Evolutionary conservation across 2,113 vertebrate genomes (phyloP).

Genomic region (Platysteira castanea): DNA sequence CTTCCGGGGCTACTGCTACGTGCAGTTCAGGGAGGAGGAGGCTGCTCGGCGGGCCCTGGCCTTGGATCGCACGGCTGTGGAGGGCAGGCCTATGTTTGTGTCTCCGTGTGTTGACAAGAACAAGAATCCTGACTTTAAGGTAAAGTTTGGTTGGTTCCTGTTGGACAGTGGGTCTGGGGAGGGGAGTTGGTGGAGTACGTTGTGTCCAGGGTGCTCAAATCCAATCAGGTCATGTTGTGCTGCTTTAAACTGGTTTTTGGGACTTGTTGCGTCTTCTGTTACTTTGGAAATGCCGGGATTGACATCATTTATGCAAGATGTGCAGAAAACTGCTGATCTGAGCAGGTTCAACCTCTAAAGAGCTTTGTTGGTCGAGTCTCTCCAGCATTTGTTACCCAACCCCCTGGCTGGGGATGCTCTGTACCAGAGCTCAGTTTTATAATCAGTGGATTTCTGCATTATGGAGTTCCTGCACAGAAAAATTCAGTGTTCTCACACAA

Average conservation of each 20-base stretch:
- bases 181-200: neutral
- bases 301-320: neutral
- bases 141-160: neutral
- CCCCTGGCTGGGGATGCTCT: neutral
- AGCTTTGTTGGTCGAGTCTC: neutral
- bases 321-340: neutral
- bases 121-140: constrained; percentile 96
- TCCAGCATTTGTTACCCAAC: neutral
- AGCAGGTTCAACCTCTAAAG: neutral
- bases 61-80: constrained; percentile 83
- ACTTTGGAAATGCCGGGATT: neutral
- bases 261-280: rapidly evolving
- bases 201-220: neutral
- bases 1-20: constrained; percentile 91
- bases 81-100: constrained; percentile 93
- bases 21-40: constrained; percentile 84
- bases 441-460: neutral
- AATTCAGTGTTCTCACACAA: neutral
- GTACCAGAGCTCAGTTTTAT: neutral
- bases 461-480: neutral
- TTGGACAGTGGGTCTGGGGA: neutral
- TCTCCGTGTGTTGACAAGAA: constrained; percentile 95
- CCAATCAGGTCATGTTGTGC: rapidly evolving
- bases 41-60: constrained; percentile 79
- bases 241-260: neutral